Evolutionary conservation across 37 sponge, comb jelly and placozoan species (phyloP), one percentile per base, ranked within the genome.

Genomic region (Beroe forskalii): DNA sequence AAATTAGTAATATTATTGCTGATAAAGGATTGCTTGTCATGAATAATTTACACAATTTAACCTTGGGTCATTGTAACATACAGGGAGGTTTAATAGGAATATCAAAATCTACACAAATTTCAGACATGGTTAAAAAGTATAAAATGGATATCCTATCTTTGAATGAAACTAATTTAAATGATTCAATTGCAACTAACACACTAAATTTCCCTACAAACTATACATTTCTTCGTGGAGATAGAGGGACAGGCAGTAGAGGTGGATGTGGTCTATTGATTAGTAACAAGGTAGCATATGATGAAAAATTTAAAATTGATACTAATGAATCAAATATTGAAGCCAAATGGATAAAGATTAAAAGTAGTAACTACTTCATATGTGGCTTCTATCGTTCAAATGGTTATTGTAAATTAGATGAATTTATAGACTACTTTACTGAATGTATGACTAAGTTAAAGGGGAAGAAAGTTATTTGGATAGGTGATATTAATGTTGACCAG

Each of bases 391-490:
- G 66, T 6, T 64, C 66, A 30, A 64, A 6, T 17, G 55, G 55
- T 48, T 48, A 48, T 48, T 48, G 55, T 12, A 48, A 48, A 48
- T 48, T 48, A 22, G 30, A 64, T 22, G 66, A 30, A 8, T 64
- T 64, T 64, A 8, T 64, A 30, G 66, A 64, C 17, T 64, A 64
- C 66, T 30, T 64, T 6, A 64, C 66, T 64, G 66, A 64, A 27
- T 64, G 66, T 22, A 64, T 64, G 66, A 64, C 25, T 6, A 64
- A 64, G 17, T 64, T 64, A 23, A 23, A 64, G 17, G 66, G 66
- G 20, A 27, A 27, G 31, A 64, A 64, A 64, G 66, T 64, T n/a
- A 27, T 64, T 8, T 64, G 66, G 66, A 64, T 64, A 30, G 66
- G 66, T 23, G 66, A 64, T 64, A 27, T 64, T 4, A 64, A 64